Evolutionary conservation across 2,888 invertebrate species (phyloP).

Genomic region (Tiliacea aurago): DNA sequence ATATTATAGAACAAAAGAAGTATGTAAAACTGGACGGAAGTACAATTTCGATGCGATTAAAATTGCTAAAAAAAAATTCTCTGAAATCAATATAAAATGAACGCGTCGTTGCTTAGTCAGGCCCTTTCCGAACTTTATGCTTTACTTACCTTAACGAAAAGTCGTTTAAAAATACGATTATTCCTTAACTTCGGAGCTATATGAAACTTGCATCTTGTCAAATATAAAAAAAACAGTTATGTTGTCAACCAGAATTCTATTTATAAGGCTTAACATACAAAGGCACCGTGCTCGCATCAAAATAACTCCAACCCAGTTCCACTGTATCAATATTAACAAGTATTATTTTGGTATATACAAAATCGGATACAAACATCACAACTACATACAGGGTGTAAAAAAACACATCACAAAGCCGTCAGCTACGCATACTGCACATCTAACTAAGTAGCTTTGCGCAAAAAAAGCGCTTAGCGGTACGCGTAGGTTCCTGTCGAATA

Average conservation of each 20-base stretch:
- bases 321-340: constrained; percentile 53
- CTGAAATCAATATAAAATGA: constrained; percentile 8
- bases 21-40: constrained; percentile 47
- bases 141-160: too few species aligned
- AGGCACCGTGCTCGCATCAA: constrained; percentile 63
- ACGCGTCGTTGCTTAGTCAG: constrained; percentile 7
- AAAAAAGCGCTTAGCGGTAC: too few species aligned
- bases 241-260: constrained; percentile 24
- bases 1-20: constrained; percentile 34
- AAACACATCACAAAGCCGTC: too few species aligned
- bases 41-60: constrained; percentile 35
- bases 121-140: too few species aligned
- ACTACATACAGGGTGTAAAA: too few species aligned
- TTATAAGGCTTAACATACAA: constrained; percentile 63
- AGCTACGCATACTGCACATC: too few species aligned
- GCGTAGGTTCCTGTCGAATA: too few species aligned
- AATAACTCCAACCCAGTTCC: constrained; percentile 49
- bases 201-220: constrained; percentile 14
- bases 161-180: constrained; percentile 9
- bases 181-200: background rate
- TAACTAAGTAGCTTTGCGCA: too few species aligned
- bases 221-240: constrained; percentile 21
- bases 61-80: constrained; percentile 24
- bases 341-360: constrained; percentile 53
- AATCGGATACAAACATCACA: constrained; percentile 42